Evolutionary conservation across 2,113 vertebrate genomes (phyloP).

Genomic region (Amphilophus citrinellus): DNA sequence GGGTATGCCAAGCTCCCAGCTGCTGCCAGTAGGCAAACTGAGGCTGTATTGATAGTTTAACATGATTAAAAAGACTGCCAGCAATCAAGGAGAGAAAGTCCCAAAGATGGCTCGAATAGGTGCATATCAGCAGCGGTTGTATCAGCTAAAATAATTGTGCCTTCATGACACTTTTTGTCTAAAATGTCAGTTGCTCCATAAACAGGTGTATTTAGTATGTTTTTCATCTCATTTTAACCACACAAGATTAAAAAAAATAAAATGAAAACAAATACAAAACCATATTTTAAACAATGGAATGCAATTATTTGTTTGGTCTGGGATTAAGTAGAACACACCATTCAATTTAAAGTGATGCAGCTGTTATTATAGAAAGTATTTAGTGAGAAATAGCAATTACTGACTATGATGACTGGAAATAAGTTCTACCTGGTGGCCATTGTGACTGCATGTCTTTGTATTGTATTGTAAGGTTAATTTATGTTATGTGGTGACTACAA

Average conservation of each 20-base stretch:
- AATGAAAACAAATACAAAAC: not conserved
- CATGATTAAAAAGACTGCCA: slow-evolving; percentile 63
- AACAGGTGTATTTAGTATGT: slow-evolving; percentile 18
- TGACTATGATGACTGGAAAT: slow-evolving; percentile 51
- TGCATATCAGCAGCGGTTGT: slow-evolving; percentile 48
- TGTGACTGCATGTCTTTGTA: slow-evolving; percentile 34
- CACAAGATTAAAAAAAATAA: slow-evolving; percentile 6
- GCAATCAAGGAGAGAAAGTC: slow-evolving; percentile 43
- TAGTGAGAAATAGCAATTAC: slow-evolving; percentile 50
- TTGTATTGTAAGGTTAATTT: slow-evolving; percentile 46
- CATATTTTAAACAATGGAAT: slow-evolving; percentile 31
- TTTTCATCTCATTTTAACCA: slow-evolving; percentile 41
- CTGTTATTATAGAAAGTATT: slow-evolving; percentile 37
- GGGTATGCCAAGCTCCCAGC: slow-evolving; percentile 41
- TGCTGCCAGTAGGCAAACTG: slow-evolving; percentile 56
- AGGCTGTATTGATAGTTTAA: slow-evolving; percentile 58
- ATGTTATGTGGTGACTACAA: slow-evolving; percentile 30
- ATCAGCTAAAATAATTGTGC: slow-evolving; percentile 5
- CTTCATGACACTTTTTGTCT: not conserved
- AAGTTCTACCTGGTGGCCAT: slow-evolving; percentile 55
- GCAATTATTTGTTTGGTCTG: slow-evolving; percentile 52
- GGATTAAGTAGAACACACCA: slow-evolving; percentile 50
- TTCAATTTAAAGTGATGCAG: slow-evolving; percentile 45
- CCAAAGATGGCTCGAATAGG: slow-evolving; percentile 18
- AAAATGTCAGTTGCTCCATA: slow-evolving; percentile 1